Percentiles rank a stretch among this genome's conserved stretches.
Evolutionary conservation across 2,888 invertebrate species (phyloP).

Genomic region (Malachius bipustulatus): DNA sequence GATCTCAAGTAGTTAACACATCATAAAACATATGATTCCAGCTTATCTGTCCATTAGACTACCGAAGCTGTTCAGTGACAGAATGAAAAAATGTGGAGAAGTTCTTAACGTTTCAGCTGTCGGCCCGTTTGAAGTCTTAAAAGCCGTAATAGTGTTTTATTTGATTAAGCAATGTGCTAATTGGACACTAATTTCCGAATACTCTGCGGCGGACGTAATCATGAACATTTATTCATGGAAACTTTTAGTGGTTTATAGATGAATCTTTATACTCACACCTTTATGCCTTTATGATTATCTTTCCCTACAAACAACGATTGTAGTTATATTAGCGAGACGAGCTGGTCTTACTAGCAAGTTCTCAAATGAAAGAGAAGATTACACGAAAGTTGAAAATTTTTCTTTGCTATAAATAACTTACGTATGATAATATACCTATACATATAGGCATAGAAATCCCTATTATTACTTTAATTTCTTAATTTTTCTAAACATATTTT

Average conservation of each 20-base stretch:
- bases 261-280: too few species aligned
- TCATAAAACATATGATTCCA: conserved; percentile 35
- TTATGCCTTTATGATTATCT: too few species aligned
- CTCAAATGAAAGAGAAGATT: too few species aligned
- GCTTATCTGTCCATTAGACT: conserved; percentile 36
- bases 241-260: conserved; percentile 2
- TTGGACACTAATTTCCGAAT: conserved; percentile 17
- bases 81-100: conserved; percentile 15
- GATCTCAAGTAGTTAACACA: conserved; percentile 33
- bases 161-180: conserved; percentile 32
- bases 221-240: conserved; percentile 1
- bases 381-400: too few species aligned
- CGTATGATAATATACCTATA: too few species aligned
- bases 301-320: too few species aligned
- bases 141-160: conserved; percentile 35
- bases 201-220: background rate
- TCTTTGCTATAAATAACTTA: too few species aligned
- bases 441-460: too few species aligned
- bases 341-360: too few species aligned
- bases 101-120: conserved; percentile 4
- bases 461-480: too few species aligned
- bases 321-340: too few species aligned
- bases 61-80: conserved; percentile 20
- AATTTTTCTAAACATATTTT: too few species aligned
- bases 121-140: conserved; percentile 29